A percentile compares a stretch with the other conserved stretches of the same genome.
These are phyloP conservation scores for Jacana jacana DNA, from an alignment of 2,113 vertebrate genomes.

Conservation along the genomic window DNA sequence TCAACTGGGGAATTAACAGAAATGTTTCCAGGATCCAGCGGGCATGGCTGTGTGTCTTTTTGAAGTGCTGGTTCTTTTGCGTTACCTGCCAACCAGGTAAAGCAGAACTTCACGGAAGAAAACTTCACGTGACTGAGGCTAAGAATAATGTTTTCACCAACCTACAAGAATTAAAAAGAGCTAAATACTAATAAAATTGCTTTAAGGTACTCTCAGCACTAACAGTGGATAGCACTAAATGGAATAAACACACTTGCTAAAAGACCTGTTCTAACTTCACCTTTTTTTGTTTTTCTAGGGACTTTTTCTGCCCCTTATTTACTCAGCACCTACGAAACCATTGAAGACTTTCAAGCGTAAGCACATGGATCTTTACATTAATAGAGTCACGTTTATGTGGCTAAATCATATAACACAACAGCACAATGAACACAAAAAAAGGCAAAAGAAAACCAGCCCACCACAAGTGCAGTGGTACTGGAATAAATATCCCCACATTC, in stretches of 20 bases:
- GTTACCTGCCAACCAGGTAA: not conserved
- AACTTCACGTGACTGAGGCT: not conserved
- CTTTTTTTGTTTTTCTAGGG: not conserved
- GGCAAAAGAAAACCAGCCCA: not conserved
- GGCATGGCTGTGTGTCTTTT: not conserved
- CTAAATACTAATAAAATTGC: not conserved
- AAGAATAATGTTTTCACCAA: not conserved
- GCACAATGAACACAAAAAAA: not conserved
- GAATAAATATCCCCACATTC: not conserved
- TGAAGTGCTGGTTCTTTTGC: not conserved
- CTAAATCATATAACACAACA: not conserved
- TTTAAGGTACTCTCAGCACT: not conserved
- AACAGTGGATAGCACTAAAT: not conserved
- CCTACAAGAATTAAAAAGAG: not conserved
- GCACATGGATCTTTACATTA: not conserved
- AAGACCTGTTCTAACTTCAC: not conserved
- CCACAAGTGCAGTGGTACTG: not conserved
- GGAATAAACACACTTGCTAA: not conserved
- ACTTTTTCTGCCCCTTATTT: not conserved
- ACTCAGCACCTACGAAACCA: not conserved
- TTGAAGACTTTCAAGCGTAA: not conserved
- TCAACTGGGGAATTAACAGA: not conserved
- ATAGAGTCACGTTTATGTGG: not conserved
- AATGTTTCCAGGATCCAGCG: not conserved
- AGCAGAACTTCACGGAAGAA: not conserved